These are phyloP conservation scores for Trichomycterus rosablanca DNA, from an alignment of 2,113 vertebrate species.

Conservation along the genomic window DNA sequence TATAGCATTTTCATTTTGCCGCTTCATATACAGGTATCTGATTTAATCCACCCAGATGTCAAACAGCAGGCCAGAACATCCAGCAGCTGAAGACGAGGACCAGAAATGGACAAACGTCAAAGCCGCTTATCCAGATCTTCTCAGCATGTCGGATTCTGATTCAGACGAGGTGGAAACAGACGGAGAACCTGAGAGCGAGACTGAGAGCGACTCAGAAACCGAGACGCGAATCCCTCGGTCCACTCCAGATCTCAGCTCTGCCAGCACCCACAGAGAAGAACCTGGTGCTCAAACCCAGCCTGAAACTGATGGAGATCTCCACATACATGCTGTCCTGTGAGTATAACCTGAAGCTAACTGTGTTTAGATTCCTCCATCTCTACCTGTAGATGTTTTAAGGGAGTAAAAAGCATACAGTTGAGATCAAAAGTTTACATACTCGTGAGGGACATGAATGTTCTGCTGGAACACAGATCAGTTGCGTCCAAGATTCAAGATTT, in stretches of 20 bases:
- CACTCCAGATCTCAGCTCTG: no score
- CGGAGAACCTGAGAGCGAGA: not conserved
- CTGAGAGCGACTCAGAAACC: not conserved
- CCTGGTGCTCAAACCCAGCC: not conserved
- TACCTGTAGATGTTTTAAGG: no score
- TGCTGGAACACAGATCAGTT: no score
- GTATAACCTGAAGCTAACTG: no score
- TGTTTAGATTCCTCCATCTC: not conserved
- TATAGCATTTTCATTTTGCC: no score
- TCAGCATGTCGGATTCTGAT: constrained; percentile 9
- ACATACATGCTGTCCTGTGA: constrained; percentile 39
- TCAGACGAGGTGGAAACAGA: no score
- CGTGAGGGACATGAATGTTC: no score
- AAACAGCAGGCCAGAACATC: not conserved
- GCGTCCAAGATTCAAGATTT: no score
- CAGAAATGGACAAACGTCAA: not conserved
- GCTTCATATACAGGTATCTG: no score
- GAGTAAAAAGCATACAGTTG: no score
- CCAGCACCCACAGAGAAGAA: not conserved
- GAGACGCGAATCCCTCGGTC: not conserved
- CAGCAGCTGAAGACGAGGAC: not conserved
- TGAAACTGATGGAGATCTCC: constrained; percentile 33
- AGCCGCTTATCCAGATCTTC: not conserved
- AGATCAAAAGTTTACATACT: no score
- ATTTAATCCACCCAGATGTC: not conserved